Conservation (phyloP, 2,113 vertebrate genomes). For the Takifugu flavidus region DNA sequence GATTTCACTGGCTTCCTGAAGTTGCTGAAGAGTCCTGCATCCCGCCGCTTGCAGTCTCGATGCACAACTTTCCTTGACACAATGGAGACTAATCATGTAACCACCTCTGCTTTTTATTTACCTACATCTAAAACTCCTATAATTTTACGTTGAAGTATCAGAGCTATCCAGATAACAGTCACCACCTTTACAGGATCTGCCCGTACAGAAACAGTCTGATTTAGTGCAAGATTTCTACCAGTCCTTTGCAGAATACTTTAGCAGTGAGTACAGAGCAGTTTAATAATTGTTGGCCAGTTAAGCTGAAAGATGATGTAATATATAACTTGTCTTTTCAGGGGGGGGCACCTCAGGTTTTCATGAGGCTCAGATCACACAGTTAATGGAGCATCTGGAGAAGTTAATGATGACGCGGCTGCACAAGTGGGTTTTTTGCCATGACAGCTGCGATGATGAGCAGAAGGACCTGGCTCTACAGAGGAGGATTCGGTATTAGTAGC, state of each 20-base stretch:
- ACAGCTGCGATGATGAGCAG: conserved; percentile 78
- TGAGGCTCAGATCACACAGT: conserved; percentile 65
- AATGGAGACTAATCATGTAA: conserved; percentile 77
- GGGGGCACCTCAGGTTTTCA: conserved; percentile 60
- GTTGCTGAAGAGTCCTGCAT: conserved; percentile 66
- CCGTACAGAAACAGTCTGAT: conserved; percentile 76
- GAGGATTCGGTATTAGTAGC: conserved; percentile 69
- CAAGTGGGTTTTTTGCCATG: conserved; percentile 79
- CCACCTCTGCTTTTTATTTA: neutral
- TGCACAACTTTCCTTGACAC: conserved; percentile 78
- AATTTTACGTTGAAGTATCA: neutral
- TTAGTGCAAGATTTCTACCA: conserved; percentile 79
- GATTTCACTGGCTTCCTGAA: conserved; percentile 80
- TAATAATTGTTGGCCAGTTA: neutral
- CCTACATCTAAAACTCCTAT: neutral
- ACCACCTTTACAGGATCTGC: conserved; percentile 58
- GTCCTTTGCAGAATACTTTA: conserved; percentile 69
- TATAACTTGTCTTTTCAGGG: neutral
- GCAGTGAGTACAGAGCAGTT: conserved; percentile 57
- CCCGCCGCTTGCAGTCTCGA: conserved; percentile 72
- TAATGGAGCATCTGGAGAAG: conserved; percentile 81
- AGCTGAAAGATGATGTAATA: neutral
- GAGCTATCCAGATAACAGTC: conserved; percentile 3
- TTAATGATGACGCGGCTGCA: conserved; percentile 79
- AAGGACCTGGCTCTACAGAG: conserved; percentile 76